These are phyloP conservation scores for Cenopis cana DNA, from an alignment of 2,888 invertebrate genomes.

Conservation along the genomic window DNA sequence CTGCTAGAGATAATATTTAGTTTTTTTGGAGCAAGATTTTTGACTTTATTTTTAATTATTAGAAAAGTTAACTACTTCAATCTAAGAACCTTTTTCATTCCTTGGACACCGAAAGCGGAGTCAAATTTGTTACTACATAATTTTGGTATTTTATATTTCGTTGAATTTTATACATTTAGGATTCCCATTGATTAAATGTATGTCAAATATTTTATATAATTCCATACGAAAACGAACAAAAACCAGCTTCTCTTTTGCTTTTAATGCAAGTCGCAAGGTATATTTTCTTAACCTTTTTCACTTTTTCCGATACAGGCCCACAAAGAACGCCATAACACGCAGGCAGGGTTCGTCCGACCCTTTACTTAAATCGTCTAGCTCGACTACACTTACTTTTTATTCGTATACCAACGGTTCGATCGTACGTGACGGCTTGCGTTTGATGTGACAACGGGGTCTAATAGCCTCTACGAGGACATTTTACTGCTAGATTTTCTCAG, in stretches of 20 bases:
- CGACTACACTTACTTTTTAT: constrained; percentile 62
- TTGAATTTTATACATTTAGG: no score
- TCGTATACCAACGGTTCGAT: constrained; percentile 54
- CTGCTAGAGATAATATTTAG: not conserved
- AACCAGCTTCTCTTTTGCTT: constrained; percentile 22
- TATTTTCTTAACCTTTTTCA: constrained; percentile 50
- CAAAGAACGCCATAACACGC: constrained; percentile 56
- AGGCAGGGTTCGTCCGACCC: constrained; percentile 57
- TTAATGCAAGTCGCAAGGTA: constrained; percentile 46
- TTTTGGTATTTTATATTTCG: not conserved
- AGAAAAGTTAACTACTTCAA: no score
- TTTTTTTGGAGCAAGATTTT: not conserved
- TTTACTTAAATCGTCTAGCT: constrained; percentile 62
- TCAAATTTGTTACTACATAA: constrained; percentile 2
- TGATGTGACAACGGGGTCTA: constrained; percentile 53
- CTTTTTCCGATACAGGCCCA: constrained; percentile 47
- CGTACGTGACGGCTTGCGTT: constrained; percentile 61
- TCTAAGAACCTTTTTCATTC: constrained; percentile 8
- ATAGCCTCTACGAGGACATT: constrained; percentile 48
- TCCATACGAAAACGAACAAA: constrained; percentile 1
- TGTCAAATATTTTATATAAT: not conserved
- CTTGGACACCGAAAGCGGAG: not conserved
- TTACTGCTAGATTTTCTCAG: constrained; percentile 43
- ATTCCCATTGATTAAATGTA: not conserved
- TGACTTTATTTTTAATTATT: no score